A percentile compares a stretch with the other conserved stretches of the same genome.
These are phyloP conservation scores for Machimus atricapillus DNA, from an alignment of 2,888 invertebrate genomes.

Conservation along the genomic window DNA sequence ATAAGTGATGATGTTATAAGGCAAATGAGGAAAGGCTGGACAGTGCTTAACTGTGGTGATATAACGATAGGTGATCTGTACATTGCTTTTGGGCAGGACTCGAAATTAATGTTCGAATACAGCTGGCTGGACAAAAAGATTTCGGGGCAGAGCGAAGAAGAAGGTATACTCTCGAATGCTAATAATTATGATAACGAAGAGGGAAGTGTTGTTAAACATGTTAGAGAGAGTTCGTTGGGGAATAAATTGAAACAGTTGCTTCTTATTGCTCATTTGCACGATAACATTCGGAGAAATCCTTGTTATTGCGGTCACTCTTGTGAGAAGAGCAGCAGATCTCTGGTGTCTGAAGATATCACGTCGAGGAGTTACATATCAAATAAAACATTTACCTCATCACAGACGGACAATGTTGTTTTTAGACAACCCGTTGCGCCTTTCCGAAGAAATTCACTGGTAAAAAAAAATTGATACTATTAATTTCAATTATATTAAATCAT, in stretches of 20 bases:
- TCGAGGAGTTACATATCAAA: slow-evolving; percentile 54
- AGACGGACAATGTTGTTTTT: slow-evolving; percentile 50
- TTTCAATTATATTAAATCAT: slow-evolving; percentile 50
- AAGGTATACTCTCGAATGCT: slow-evolving; percentile 32
- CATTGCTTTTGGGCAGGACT: slow-evolving; percentile 78
- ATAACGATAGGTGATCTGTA: slow-evolving; percentile 90
- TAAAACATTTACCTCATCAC: slow-evolving; percentile 51
- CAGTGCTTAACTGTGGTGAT: slow-evolving; percentile 74
- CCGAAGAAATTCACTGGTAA: slow-evolving; percentile 54
- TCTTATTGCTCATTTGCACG: slow-evolving; percentile 60
- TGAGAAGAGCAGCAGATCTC: slow-evolving; percentile 54
- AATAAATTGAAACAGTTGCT: slow-evolving; percentile 60
- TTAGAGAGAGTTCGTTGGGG: slow-evolving; percentile 52
- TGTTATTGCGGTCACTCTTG: slow-evolving; percentile 60
- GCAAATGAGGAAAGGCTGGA: slow-evolving; percentile 75
- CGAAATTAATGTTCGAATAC: slow-evolving; percentile 79
- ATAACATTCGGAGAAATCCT: slow-evolving; percentile 57
- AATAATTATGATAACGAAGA: slow-evolving; percentile 13
- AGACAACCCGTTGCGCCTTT: slow-evolving; percentile 56
- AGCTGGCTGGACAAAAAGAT: slow-evolving; percentile 67
- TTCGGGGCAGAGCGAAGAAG: background rate
- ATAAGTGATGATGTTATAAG: slow-evolving; percentile 59
- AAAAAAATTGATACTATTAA: slow-evolving; percentile 54
- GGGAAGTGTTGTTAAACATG: background rate
- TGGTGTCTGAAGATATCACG: slow-evolving; percentile 48